Percentiles rank a stretch among this genome's conserved stretches.
phyloP scores from a whole-genome alignment of 2,888 invertebrate genomes.

The Alviniconcha strummeri region DNA sequence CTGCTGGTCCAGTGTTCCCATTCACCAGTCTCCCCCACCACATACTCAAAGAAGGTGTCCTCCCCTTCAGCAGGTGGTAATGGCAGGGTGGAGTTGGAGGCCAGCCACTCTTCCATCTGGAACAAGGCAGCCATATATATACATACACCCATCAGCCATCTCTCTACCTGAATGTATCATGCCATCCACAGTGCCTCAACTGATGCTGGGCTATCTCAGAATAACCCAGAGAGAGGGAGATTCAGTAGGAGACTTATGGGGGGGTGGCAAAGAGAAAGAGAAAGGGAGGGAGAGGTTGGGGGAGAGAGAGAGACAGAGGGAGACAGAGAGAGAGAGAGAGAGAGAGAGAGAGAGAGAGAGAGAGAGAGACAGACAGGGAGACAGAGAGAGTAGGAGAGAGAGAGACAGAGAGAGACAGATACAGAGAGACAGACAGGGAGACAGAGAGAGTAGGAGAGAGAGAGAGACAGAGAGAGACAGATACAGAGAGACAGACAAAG shows the following conservation, averaged over 20 bases:
- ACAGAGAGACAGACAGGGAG: neutral
- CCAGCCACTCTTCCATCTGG: constrained; percentile 69
- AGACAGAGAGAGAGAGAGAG: neutral
- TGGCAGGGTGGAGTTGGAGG: constrained; percentile 56
- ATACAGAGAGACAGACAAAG: neutral
- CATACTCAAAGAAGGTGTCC: constrained; percentile 72
- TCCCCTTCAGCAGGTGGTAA: constrained; percentile 68
- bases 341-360: too few species aligned
- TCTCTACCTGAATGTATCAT: too few species aligned
- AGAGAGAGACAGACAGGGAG: neutral
- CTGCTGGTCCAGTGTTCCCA: constrained; percentile 94
- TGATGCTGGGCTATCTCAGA: too few species aligned
- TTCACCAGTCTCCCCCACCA: constrained; percentile 69
- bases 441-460: neutral
- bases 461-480: too few species aligned
- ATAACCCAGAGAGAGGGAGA: too few species aligned
- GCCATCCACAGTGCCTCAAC: too few species aligned
- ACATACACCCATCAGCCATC: too few species aligned
- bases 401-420: neutral
- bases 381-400: neutral
- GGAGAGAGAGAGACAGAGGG: neutral
- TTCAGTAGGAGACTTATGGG: too few species aligned
- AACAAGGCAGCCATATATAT: constrained; percentile 8
- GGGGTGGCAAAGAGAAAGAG: neutral
- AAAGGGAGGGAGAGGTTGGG: neutral